Evolutionary conservation across 1,140 invertebrate species (phyloP).

Genomic region (Trypoxylus dichotomus): DNA sequence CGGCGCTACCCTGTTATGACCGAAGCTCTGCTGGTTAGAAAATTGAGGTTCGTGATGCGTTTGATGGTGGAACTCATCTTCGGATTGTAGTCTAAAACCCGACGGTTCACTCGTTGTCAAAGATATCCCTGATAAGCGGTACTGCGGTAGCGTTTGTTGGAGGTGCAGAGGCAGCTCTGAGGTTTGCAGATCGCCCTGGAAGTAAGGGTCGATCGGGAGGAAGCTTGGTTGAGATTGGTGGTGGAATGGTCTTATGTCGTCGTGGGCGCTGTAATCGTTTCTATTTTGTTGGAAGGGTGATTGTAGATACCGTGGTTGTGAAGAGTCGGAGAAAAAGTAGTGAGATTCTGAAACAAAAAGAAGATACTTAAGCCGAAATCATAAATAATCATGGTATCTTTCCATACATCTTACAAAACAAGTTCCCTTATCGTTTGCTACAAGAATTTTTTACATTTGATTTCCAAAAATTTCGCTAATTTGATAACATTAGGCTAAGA

Average conservation of each 20-base stretch:
- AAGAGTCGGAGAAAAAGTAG: slow-evolving; percentile 3
- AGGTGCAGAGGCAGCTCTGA: slow-evolving; percentile 48
- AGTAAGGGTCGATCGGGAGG: neutral
- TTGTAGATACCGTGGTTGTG: neutral
- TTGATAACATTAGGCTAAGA: no score
- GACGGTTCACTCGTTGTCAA: slow-evolving; percentile 26
- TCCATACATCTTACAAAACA: no score
- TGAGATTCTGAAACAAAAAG: neutral
- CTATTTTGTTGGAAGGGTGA: neutral
- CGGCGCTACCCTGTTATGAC: slow-evolving; percentile 35
- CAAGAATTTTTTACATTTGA: no score
- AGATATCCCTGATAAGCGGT: slow-evolving; percentile 36
- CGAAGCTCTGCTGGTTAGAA: neutral
- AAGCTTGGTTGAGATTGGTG: neutral
- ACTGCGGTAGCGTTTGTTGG: slow-evolving; percentile 49
- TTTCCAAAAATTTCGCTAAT: no score
- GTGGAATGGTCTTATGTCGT: neutral
- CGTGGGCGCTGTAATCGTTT: neutral
- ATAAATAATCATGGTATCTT: no score
- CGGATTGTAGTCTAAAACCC: slow-evolving; percentile 13
- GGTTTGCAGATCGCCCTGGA: slow-evolving; percentile 46
- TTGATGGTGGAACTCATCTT: neutral
- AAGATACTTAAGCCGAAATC: neutral
- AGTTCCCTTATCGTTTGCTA: no score
- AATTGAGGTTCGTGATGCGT: neutral